phyloP scores from a whole-genome alignment of 2,113 vertebrate species.

The Aramus guarauna region DNA sequence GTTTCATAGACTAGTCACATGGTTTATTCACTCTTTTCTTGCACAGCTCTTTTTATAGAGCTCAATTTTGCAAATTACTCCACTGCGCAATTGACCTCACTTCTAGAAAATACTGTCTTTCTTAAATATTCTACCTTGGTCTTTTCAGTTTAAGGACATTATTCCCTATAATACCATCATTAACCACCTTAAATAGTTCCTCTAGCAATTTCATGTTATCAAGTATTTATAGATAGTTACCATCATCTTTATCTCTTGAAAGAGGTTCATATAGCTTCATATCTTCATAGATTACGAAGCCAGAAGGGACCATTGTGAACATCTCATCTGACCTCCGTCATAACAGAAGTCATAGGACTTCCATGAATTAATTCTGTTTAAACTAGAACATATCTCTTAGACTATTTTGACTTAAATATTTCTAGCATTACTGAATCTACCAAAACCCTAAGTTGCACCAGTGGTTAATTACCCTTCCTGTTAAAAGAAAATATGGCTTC shows the following conservation, averaged over 20 bases:
- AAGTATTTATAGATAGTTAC: constrained; percentile 60
- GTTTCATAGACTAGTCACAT: background rate
- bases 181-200: constrained; percentile 52
- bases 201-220: constrained; percentile 57
- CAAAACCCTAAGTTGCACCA: background rate
- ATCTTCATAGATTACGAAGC: constrained; percentile 7
- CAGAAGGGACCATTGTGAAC: constrained; percentile 8
- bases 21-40: constrained; percentile 15
- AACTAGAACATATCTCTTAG: background rate
- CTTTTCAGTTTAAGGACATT: constrained; percentile 53
- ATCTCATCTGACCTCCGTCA: background rate
- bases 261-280: constrained; percentile 17
- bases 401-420: background rate
- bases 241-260: constrained; percentile 42
- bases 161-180: constrained; percentile 45
- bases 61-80: constrained; percentile 54
- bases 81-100: constrained; percentile 34
- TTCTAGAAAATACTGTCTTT: constrained; percentile 52
- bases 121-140: constrained; percentile 51
- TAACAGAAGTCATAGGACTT: background rate
- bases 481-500: background rate
- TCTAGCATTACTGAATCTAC: background rate
- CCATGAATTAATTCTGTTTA: background rate
- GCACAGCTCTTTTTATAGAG: constrained; percentile 19
- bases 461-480: background rate